Base-by-base conservation (phyloP, 1,140 invertebrate genomes). In the Paralvinella palmiformis region DNA sequence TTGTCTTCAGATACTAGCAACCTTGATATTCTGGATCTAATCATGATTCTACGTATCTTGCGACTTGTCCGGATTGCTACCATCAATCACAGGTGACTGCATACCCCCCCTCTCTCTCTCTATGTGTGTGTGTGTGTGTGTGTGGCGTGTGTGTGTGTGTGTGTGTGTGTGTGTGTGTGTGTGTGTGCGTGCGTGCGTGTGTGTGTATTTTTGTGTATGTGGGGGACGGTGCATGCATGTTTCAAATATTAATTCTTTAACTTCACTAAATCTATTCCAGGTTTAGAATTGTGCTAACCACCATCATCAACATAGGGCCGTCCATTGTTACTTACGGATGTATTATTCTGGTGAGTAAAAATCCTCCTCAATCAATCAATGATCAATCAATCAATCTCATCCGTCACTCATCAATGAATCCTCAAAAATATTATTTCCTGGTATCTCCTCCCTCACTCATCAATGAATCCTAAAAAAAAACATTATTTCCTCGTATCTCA, bases 311-410 rank as follows among this genome's bases (percentile, higher is more conserved):
- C 60, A 79, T 84, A 64, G 73, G 80, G 2, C 82, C 83, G 27
- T 84, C 83, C 4, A 81, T 85, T 29, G 57, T 77, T 20, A 84
- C 81, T 4, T 85, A 84, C 73, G 81, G 81, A 36, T 79, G 79
- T 22, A 80, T 85, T n/a, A 73, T 85, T 7, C 75, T 84, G 73
- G 82, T 84, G 73, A 78, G 81, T 74, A 2, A 13, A 32, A 27
- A 32, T 57, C 22, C 35, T 41, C 37, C 37, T 29, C n/a, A 27
- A 10, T 13, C 48, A 52, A 52, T 27, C 31, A 15, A 44, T 15
- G 17, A 4, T 59, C 5, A n/a, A 45, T 59, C 17, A 22, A 41
- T 24, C n/a, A 1, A 13, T n/a, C n/a, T n/a, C n/a, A n/a, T n/a
- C n/a, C n/a, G n/a, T n/a, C n/a, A n/a, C n/a, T n/a, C n/a, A n/a